phyloP scores from a whole-genome alignment of 2,888 invertebrate genomes.

The Mesochorus sp. region DNA sequence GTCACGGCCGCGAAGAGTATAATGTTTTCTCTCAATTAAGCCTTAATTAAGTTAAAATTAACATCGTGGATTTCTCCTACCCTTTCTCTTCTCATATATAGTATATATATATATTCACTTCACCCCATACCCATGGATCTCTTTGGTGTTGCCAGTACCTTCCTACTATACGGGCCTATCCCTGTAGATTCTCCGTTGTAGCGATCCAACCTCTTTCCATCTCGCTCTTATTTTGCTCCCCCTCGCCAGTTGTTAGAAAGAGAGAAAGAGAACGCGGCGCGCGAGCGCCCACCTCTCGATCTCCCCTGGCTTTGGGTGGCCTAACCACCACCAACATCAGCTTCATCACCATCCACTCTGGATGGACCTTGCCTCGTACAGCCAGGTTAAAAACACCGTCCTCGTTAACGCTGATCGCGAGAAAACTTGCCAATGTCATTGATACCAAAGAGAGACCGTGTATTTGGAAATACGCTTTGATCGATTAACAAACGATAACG shows the following conservation, averaged over 20 bases:
- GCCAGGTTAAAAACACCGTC: slow-evolving; percentile 67
- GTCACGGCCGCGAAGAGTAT: slow-evolving; percentile 78
- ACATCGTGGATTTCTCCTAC: slow-evolving; percentile 80
- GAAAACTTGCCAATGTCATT: background rate
- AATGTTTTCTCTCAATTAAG: slow-evolving; percentile 83
- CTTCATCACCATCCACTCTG: slow-evolving; percentile 59
- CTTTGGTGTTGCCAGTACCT: slow-evolving; percentile 25
- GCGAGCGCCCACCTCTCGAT: slow-evolving; percentile 72
- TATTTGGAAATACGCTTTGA: background rate
- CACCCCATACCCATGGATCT: slow-evolving; percentile 66
- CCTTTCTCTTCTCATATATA: no score
- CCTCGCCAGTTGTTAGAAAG: slow-evolving; percentile 26
- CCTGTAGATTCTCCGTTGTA: slow-evolving; percentile 32
- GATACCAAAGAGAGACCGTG: background rate
- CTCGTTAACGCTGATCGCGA: slow-evolving; percentile 36
- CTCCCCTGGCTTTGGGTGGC: slow-evolving; percentile 81
- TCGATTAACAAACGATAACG: background rate
- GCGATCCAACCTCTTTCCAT: slow-evolving; percentile 47
- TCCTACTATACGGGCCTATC: slow-evolving; percentile 32
- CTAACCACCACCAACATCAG: slow-evolving; percentile 69
- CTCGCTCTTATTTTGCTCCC: slow-evolving; percentile 53
- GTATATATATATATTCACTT: slow-evolving; percentile 63
- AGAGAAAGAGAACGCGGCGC: slow-evolving; percentile 41
- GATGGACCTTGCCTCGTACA: slow-evolving; percentile 53
- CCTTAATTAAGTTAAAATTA: slow-evolving; percentile 83